Evolutionary conservation across 64 coral and sea anemone genomes (phyloP), one percentile per base, ranked within the genome.

Genomic region (Porites australiensis): DNA sequence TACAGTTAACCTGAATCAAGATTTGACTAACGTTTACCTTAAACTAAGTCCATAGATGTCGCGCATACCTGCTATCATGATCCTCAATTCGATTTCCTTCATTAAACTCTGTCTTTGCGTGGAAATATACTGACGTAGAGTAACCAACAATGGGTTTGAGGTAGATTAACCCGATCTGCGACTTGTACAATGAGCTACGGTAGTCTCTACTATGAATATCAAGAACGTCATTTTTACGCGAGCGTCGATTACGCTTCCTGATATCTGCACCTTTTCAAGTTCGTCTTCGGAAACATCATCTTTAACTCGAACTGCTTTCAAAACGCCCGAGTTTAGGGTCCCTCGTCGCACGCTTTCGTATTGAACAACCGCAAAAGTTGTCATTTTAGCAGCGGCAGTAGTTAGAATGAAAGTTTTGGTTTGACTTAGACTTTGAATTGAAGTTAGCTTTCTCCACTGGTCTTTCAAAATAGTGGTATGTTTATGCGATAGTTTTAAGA

Each of bases 91-190:
- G 13, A 15, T 37, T 19, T 3, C 21, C 19, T 57, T 55, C 50
- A 8, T 11, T 47, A 47, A 22, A 23, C 37, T 58, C 75, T 5
- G 13, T 57, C 18, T 16, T 68, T 13, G 81, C 21, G 21, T 84
- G 81, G 51, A 84, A 84, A 51, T 69, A 84, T 16, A 84, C 58
- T 84, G 81, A 50, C 6, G 81, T 84, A 3, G 81, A 69, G 47
- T 50, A 84, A 13, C 44, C 61, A 50, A 84, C 81, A 11, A 49
- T 2, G 8, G 81, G 81, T 18, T 84, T 84, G 50, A 84, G 62
- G 18, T 68, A 84, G 18, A 84, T 68, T 13, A 84, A 50, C 50
- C 81, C 81, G n/a, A 84, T 84, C 12, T 48, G 58, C 19, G 62
- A 84, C 16, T 16, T 84, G 49, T 9, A 64, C 46, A 2, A 15